Evolutionary conservation across 2,888 invertebrate species (phyloP).

Genomic region (Laspeyria flexula): DNA sequence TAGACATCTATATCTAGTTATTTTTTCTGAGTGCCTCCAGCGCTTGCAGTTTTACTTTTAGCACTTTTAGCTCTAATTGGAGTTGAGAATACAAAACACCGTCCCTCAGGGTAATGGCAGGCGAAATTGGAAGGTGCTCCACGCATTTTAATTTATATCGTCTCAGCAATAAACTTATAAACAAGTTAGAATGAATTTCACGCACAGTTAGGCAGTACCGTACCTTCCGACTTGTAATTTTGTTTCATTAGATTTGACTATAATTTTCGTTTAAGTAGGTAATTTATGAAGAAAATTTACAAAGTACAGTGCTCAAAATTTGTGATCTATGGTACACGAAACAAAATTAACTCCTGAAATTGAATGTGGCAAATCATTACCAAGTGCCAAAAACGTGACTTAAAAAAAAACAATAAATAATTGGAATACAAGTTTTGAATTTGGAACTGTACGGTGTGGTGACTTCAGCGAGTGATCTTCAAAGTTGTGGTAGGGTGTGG

Average conservation of each 20-base stretch:
- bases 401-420: not conserved
- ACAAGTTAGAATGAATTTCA: constrained; percentile 43
- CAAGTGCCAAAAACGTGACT: not conserved
- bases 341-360: not conserved
- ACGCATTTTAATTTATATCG: constrained; percentile 66
- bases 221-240: constrained; percentile 24
- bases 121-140: constrained; percentile 57
- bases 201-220: constrained; percentile 28
- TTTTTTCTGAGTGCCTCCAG: constrained; percentile 4
- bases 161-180: constrained; percentile 46
- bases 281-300: constrained; percentile 10
- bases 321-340: constrained; percentile 24
- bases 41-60: constrained; percentile 40
- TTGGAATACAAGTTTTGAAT: not conserved
- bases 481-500: constrained; percentile 4
- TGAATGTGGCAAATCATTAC: not conserved
- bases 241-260: constrained; percentile 25
- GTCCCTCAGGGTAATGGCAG: constrained; percentile 49
- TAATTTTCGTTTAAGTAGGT: constrained; percentile 25
- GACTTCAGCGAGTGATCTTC: not conserved
- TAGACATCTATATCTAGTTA: not conserved
- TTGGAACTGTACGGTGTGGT: constrained; percentile 16
- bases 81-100: constrained; percentile 59
- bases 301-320: constrained; percentile 24
- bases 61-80: constrained; percentile 59